A percentile compares a stretch with the other conserved stretches of the same genome.
These are phyloP conservation scores for Lanius ludovicianus DNA, from an alignment of 2,113 vertebrate species.

Conservation along the genomic window DNA sequence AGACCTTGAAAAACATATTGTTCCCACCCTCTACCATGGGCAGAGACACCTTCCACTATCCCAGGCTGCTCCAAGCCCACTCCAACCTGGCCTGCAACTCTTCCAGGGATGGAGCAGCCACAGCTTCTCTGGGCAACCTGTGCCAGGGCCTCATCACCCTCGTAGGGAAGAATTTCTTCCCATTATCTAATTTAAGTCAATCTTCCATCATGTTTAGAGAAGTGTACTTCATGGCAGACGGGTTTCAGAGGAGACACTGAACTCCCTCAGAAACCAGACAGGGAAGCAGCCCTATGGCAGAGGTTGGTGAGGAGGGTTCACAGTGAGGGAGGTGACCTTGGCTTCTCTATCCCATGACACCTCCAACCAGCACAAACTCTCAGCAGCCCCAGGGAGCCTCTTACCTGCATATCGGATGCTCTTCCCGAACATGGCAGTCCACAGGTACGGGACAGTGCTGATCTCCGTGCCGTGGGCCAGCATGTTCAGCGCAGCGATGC, in stretches of 20 bases:
- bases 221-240: neutral
- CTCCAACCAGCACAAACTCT: neutral
- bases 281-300: neutral
- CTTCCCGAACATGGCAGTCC: slow-evolving; percentile 97
- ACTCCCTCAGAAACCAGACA: accelerated
- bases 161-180: neutral
- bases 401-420: slow-evolving; percentile 93
- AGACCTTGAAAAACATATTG: neutral
- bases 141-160: neutral
- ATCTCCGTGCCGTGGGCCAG: slow-evolving; percentile 88
- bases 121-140: neutral
- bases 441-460: slow-evolving; percentile 91
- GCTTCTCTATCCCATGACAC: neutral
- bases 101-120: neutral
- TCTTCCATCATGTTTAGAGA: neutral
- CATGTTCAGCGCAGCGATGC: slow-evolving; percentile 91
- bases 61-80: neutral
- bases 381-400: neutral
- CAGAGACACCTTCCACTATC: neutral
- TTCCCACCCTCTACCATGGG: neutral
- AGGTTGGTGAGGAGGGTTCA: accelerated
- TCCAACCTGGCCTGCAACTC: neutral
- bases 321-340: neutral
- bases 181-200: neutral
- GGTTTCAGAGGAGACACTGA: neutral